Percentiles rank a stretch among this genome's conserved stretches.
Conservation (phyloP, 2,113 vertebrate species). For the Coturnix japonica region DNA sequence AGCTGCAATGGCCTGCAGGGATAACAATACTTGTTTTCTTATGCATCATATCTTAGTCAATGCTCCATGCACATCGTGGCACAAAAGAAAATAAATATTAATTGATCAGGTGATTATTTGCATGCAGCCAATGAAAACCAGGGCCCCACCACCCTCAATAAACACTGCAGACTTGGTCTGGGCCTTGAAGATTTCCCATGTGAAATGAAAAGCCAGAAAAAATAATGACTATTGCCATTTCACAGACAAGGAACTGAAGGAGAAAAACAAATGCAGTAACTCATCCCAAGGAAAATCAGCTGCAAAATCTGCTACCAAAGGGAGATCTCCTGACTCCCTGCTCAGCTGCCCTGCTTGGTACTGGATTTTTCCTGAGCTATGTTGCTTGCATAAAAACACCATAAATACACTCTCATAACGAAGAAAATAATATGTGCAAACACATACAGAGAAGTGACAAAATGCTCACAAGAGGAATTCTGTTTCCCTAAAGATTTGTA, state of each 20-base stretch:
- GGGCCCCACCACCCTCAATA: background rate
- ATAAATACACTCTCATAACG: background rate
- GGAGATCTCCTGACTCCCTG: background rate
- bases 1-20: constrained; percentile 34
- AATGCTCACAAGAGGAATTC: background rate
- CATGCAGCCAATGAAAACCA: background rate
- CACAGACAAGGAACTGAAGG: background rate
- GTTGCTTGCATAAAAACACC: background rate
- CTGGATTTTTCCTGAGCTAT: background rate
- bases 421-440: background rate
- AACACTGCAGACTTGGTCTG: background rate
- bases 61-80: background rate
- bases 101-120: constrained; percentile 18
- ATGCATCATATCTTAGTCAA: constrained; percentile 30
- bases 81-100: background rate
- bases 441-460: background rate
- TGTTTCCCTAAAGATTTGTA: background rate
- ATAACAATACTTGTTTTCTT: constrained; percentile 50
- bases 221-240: background rate
- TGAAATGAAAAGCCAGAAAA: background rate
- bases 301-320: background rate
- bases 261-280: background rate
- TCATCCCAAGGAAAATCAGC: background rate
- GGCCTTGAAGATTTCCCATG: background rate
- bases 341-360: background rate